A percentile compares a stretch with the other conserved stretches of the same genome.
Evolutionary conservation across 2,113 vertebrate genomes (phyloP).

Genomic region (Carassius carassius): DNA sequence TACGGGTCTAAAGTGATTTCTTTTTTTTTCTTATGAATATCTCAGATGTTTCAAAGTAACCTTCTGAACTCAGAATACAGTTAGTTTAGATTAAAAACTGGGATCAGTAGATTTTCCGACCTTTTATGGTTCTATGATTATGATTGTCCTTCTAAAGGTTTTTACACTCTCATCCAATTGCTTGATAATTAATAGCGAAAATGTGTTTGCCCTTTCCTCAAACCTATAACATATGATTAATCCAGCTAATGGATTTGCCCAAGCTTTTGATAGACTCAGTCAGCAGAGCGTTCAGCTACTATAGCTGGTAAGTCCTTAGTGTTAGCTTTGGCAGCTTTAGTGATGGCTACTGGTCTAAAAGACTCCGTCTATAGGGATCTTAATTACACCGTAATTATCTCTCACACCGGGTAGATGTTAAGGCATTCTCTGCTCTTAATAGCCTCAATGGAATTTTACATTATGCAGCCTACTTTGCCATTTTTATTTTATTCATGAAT

Average conservation of each 20-base stretch:
- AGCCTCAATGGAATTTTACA: slow-evolving; percentile 29
- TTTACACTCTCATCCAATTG: slow-evolving; percentile 59
- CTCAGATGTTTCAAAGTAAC: neutral
- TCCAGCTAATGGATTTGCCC: slow-evolving; percentile 72
- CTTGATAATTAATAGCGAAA: slow-evolving; percentile 51
- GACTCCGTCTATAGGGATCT: slow-evolving; percentile 29
- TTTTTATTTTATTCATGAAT: slow-evolving; percentile 32
- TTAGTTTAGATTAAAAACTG: neutral
- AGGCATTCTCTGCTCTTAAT: slow-evolving; percentile 40
- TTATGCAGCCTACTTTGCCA: slow-evolving; percentile 2
- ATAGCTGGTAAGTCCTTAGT: slow-evolving; percentile 34
- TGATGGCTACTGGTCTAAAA: slow-evolving; percentile 43
- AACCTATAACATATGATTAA: slow-evolving; percentile 68
- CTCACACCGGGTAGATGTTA: slow-evolving; percentile 41
- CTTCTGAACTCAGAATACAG: neutral
- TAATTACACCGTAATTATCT: slow-evolving; percentile 46
- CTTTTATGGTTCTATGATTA: slow-evolving; percentile 27
- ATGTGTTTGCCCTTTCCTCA: slow-evolving; percentile 58
- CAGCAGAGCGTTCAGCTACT: slow-evolving; percentile 51
- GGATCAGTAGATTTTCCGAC: slow-evolving; percentile 1
- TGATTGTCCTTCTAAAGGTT: slow-evolving; percentile 50
- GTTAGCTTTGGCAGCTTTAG: slow-evolving; percentile 39
- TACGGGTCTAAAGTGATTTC: neutral
- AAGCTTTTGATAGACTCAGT: slow-evolving; percentile 68
- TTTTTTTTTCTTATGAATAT: neutral